Percentiles rank a stretch among this genome's conserved stretches.
These are phyloP conservation scores for Phycodurus eques DNA, from an alignment of 2,113 vertebrate genomes.

Conservation along the genomic window DNA sequence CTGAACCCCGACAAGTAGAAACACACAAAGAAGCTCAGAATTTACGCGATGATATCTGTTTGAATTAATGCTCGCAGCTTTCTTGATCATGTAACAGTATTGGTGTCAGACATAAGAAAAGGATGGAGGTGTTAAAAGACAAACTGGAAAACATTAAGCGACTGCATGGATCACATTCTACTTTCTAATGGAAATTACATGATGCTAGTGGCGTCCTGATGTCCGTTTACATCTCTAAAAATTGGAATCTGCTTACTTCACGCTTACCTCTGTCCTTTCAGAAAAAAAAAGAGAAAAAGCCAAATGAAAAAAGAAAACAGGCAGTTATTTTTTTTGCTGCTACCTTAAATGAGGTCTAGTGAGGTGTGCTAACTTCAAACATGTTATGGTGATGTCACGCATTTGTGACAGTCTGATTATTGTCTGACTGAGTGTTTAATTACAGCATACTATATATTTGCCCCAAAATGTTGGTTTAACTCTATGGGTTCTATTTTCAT, in stretches of 20 bases:
- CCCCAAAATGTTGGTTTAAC: too few species aligned
- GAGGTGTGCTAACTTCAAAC: too few species aligned
- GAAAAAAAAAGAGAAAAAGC: background rate
- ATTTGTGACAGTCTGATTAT: too few species aligned
- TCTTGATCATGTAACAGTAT: slow-evolving; percentile 42
- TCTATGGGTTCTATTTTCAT: too few species aligned
- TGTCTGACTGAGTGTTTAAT: too few species aligned
- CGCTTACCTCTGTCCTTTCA: background rate
- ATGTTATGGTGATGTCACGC: too few species aligned
- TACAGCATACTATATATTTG: too few species aligned
- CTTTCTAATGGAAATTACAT: background rate
- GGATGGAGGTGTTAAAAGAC: slow-evolving; percentile 28
- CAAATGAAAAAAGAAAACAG: background rate
- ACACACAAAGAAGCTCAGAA: slow-evolving; percentile 40
- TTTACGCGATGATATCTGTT: slow-evolving; percentile 31
- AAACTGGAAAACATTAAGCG: slow-evolving; percentile 9
- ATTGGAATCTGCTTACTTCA: background rate
- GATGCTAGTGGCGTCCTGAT: background rate
- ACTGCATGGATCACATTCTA: background rate
- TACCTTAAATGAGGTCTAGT: too few species aligned
- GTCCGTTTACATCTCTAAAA: background rate
- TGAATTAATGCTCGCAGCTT: slow-evolving; percentile 55
- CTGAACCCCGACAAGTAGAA: slow-evolving; percentile 55
- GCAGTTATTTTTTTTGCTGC: too few species aligned
- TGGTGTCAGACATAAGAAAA: slow-evolving; percentile 28